phyloP scores from a whole-genome alignment of 2,113 vertebrate species.

The Neomonachus schauinslandi region DNA sequence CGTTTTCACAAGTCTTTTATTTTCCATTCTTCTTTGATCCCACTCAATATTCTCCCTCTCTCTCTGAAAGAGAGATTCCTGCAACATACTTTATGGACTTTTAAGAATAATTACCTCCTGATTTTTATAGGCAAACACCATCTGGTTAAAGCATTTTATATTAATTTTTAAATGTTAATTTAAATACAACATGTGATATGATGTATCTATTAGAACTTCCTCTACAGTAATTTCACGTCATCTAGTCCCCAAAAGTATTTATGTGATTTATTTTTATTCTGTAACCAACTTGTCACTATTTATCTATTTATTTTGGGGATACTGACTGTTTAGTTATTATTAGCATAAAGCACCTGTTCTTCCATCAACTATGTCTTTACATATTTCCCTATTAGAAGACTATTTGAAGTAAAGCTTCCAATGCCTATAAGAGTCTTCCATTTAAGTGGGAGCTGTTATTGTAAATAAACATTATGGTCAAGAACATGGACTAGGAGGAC shows the following conservation, averaged over 20 bases:
- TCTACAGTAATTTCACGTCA: neutral
- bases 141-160: neutral
- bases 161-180: slow-evolving; percentile 13
- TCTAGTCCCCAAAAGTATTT: neutral
- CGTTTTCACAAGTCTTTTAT: neutral
- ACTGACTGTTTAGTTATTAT: neutral
- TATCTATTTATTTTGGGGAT: neutral
- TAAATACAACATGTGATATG: neutral
- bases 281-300: neutral
- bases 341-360: neutral
- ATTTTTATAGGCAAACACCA: neutral
- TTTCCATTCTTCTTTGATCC: neutral
- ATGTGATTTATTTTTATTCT: neutral
- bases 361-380: neutral
- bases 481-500: neutral
- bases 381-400: neutral
- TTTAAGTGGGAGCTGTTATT: neutral
- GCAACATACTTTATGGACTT: neutral
- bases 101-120: neutral
- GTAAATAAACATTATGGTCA: neutral
- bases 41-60: neutral
- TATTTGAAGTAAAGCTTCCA: neutral
- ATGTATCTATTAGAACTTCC: neutral
- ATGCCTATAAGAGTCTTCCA: neutral
- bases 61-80: neutral